phyloP scores from a whole-genome alignment of 1,140 invertebrate genomes.

The Drosophila albomicans region DNA sequence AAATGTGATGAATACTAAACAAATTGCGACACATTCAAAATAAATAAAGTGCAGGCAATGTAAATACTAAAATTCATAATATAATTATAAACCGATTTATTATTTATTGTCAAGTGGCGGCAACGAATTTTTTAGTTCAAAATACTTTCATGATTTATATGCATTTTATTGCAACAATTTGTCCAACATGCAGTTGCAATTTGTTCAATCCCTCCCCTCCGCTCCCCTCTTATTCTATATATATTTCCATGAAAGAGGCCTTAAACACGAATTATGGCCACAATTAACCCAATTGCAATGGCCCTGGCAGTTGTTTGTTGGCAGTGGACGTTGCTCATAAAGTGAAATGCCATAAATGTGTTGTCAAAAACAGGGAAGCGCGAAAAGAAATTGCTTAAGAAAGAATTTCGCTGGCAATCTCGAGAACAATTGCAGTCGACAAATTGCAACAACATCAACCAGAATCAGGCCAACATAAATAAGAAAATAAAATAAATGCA shows the following conservation, averaged over 20 bases:
- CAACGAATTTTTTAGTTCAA: constrained; percentile 32
- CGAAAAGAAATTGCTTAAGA: constrained; percentile 57
- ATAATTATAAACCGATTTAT: constrained; percentile 59
- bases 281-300: constrained; percentile 77
- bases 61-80: constrained; percentile 58
- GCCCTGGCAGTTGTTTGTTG: constrained; percentile 38
- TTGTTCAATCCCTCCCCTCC: constrained; percentile 26
- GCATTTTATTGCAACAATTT: constrained; percentile 40
- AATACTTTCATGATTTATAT: constrained; percentile 63
- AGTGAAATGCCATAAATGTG: constrained; percentile 51
- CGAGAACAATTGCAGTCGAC: constrained; percentile 52
- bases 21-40: constrained; percentile 55
- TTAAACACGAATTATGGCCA: constrained; percentile 76
- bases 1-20: constrained; percentile 62
- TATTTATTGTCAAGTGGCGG: constrained; percentile 2
- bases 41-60: constrained; percentile 33
- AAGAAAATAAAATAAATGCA: not conserved
- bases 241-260: constrained; percentile 65
- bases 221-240: not conserved
- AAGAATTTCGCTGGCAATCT: constrained; percentile 54
- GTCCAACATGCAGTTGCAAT: constrained; percentile 69
- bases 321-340: constrained; percentile 49
- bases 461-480: constrained; percentile 31
- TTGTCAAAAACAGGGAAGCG: constrained; percentile 46
- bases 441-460: constrained; percentile 34